Conservation (phyloP, 2,113 vertebrate genomes). For the Lathamus discolor region DNA sequence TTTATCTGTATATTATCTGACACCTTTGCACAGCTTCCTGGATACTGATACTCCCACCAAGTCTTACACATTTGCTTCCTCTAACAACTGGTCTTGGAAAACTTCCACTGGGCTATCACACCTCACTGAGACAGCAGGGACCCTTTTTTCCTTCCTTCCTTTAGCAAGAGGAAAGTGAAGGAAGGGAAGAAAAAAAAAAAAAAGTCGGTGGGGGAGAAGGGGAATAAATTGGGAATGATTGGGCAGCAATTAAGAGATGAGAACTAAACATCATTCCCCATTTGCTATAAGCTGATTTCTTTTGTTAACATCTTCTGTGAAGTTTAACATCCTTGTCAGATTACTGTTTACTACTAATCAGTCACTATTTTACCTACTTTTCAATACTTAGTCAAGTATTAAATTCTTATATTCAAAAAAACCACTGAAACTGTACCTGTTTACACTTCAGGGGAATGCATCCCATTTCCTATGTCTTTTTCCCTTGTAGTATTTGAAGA, state of each 20-base stretch:
- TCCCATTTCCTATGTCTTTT: background rate
- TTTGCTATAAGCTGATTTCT: background rate
- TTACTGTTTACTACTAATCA: background rate
- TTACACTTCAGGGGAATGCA: background rate
- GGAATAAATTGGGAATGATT: background rate
- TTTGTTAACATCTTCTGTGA: background rate
- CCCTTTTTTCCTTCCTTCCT: background rate
- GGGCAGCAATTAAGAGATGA: background rate
- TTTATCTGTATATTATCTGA: no score
- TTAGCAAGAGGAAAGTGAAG: background rate
- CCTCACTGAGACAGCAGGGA: background rate
- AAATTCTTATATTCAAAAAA: background rate
- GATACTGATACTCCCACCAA: background rate
- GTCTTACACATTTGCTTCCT: background rate
- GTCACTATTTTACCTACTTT: background rate
- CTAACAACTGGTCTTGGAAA: background rate
- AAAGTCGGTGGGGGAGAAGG: background rate
- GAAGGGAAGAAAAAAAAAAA: background rate
- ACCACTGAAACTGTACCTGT: background rate
- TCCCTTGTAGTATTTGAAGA: background rate
- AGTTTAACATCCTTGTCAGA: background rate
- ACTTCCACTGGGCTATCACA: background rate
- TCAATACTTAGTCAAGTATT: background rate
- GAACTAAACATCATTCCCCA: background rate
- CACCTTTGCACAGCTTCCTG: background rate